These are phyloP conservation scores for Colostygia pectinataria DNA, from an alignment of 2,888 invertebrate genomes.

Conservation along the genomic window DNA sequence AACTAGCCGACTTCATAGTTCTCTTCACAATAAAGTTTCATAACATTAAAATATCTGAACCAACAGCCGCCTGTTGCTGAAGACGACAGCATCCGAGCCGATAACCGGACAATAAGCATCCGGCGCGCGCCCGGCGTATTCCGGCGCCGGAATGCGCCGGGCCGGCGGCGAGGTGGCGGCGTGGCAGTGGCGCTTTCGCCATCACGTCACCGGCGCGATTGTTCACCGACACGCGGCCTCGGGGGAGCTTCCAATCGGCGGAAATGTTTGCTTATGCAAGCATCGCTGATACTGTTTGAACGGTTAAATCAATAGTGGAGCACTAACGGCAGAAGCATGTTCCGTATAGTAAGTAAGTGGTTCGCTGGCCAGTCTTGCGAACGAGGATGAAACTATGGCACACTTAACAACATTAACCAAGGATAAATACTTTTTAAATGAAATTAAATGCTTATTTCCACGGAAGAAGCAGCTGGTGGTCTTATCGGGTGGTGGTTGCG, in stretches of 20 bases:
- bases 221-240: constrained; percentile 4
- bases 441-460: no score
- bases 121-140: constrained; percentile 5
- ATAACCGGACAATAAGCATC: constrained; percentile 31
- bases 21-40: not conserved
- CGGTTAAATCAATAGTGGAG: not conserved
- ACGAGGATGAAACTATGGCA: no score
- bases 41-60: constrained; percentile 7
- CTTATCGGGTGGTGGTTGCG: no score
- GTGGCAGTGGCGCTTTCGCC: not conserved
- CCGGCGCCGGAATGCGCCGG: not conserved
- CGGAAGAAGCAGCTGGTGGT: no score
- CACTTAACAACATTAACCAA: no score
- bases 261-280: constrained; percentile 18
- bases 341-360: not conserved
- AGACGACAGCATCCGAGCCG: constrained; percentile 26
- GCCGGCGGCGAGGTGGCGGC: not conserved
- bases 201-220: constrained; percentile 2
- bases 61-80: constrained; percentile 30
- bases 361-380: not conserved
- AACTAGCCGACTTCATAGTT: no score
- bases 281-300: constrained; percentile 12
- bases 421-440: no score
- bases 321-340: not conserved
- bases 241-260: constrained; percentile 3